Conservation (phyloP, 2,113 vertebrate genomes). For the Aplodontia rufa region DNA sequence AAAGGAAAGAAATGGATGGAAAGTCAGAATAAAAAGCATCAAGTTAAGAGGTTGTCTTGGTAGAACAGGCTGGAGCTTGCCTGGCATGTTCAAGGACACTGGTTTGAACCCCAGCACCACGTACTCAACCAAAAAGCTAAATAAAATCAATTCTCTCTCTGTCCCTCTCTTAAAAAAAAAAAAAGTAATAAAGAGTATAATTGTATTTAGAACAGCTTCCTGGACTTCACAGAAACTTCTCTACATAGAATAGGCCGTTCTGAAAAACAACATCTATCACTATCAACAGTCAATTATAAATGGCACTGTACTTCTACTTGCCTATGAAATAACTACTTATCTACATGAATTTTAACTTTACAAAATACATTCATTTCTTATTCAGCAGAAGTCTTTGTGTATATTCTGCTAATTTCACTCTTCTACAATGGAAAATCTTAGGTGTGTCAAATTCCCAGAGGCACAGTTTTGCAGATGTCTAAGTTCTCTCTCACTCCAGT, state of each 20-base stretch:
- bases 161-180: too few relatives aligned
- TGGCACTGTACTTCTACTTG: not conserved
- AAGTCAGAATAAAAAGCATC: conserved; percentile 63
- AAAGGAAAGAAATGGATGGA: conserved; percentile 63
- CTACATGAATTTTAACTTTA: conserved; percentile 9
- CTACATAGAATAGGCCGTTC: not conserved
- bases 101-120: too few relatives aligned
- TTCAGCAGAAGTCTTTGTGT: not conserved
- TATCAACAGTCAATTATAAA: too few relatives aligned
- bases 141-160: too few relatives aligned
- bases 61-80: too few relatives aligned
- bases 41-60: conserved; percentile 21
- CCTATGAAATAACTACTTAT: conserved; percentile 24
- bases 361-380: conserved; percentile 1
- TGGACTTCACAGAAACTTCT: not conserved
- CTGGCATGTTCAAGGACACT: too few relatives aligned
- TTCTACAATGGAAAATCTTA: not conserved
- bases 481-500: not conserved
- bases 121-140: too few relatives aligned
- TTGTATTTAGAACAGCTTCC: not conserved
- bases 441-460: not conserved
- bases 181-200: not conserved
- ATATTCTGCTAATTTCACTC: conserved; percentile 12
- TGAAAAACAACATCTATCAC: not conserved
- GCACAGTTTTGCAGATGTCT: not conserved